Evolutionary conservation across 2,113 vertebrate genomes (phyloP).

Genomic region (Pollimyrus isidori): DNA sequence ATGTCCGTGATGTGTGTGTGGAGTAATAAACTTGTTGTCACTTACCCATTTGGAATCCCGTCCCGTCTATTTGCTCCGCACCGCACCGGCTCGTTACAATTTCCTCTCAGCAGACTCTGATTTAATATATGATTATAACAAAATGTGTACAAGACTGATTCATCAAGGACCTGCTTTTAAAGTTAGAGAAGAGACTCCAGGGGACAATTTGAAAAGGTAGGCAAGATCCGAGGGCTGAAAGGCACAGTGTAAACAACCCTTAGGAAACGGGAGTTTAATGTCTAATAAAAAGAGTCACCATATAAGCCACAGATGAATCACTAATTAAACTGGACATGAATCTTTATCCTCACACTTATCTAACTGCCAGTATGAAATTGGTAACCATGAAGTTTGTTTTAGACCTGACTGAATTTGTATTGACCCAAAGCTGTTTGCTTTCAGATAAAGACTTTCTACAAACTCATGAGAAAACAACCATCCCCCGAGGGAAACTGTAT

Average conservation of each 20-base stretch:
- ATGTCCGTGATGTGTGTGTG: no score
- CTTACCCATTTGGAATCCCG: no score
- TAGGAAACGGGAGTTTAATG: not conserved
- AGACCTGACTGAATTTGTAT: not conserved
- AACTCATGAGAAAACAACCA: not conserved
- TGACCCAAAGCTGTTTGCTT: slow-evolving; percentile 7
- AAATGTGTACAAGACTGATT: not conserved
- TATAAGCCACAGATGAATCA: not conserved
- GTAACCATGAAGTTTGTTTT: slow-evolving; percentile 6
- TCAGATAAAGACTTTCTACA: slow-evolving; percentile 5
- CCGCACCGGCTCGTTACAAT: no score
- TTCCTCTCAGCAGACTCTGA: not conserved
- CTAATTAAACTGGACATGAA: not conserved
- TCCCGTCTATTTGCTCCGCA: no score
- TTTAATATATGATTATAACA: not conserved
- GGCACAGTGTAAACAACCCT: not conserved
- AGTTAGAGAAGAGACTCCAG: not conserved
- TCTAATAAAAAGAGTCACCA: not conserved
- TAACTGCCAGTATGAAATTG: not conserved
- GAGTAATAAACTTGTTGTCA: no score
- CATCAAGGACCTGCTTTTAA: not conserved
- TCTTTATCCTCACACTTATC: not conserved
- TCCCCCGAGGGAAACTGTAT: not conserved
- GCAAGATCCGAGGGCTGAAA: not conserved
- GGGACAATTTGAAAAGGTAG: not conserved